Evolutionary conservation across 2,888 invertebrate species (phyloP), one percentile per base, ranked within the genome.

Genomic region (Adelognathus sp.): DNA sequence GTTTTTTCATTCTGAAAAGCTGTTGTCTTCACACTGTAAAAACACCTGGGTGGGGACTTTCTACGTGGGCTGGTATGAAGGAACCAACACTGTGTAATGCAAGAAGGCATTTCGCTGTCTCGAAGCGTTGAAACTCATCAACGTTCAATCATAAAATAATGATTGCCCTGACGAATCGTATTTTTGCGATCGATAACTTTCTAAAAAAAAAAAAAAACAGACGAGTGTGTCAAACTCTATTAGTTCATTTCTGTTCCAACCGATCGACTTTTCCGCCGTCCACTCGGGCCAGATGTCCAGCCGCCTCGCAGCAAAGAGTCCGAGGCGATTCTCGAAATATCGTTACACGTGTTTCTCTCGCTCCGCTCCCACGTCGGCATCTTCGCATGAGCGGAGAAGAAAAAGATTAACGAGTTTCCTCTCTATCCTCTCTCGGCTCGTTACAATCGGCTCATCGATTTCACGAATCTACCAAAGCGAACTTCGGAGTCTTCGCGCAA

Each of bases 231-330:
- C 29, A 52, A 60, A 46, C 31, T 41, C 52, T 52, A 71, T 21
- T 14, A 71, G 33, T 7, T 58, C 14, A 56, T 70, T 58, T 16
- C 5, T 18, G 50, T 60, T 16, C 27, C 58, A 61, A 71, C 31
- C 60, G 64, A 71, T 60, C 66, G 71, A 66, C 44, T 60, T 41
- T 76, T 71, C 52, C 71, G 41, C 70, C 24, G 44, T 52, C 11
- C 61, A 6, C 18, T 54, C 54, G 29, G 2, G 29, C 69, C 69
- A 76, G 71, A 71, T 76, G 76, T 76, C 52, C 52, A 36, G 6
- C 33, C 41, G n/a, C 27, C 44, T 60, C 36, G 46, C 3, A 18
- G 41, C 50, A 24, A 39, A 71, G 50, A 33, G n/a, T 44, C 60
- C 70, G 52, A 50, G 9, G 5, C 39, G 39, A 61, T 61, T 46